These are phyloP conservation scores for Agrotis segetum DNA, from an alignment of 2,888 invertebrate genomes.

Conservation along the genomic window DNA sequence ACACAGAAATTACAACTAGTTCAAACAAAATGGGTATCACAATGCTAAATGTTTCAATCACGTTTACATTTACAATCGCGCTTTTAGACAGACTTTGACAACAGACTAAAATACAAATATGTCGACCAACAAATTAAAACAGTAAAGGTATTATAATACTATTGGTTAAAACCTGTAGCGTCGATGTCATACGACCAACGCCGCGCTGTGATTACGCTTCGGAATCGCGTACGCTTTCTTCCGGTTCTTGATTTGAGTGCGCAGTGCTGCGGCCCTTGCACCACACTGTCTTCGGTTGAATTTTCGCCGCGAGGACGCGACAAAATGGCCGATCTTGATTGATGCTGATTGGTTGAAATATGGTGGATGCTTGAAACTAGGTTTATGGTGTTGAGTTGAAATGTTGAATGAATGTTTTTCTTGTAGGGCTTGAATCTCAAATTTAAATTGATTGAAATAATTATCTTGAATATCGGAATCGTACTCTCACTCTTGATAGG, in stretches of 20 bases:
- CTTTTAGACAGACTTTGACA: no score
- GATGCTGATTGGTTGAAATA: no score
- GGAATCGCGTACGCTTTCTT: neutral
- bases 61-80: no score
- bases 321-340: no score
- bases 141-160: no score
- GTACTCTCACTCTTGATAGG: slow-evolving; percentile 1
- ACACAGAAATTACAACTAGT: neutral
- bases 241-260: neutral
- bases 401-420: neutral
- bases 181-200: neutral
- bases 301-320: neutral
- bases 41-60: neutral
- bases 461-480: neutral
- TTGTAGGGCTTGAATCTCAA: neutral
- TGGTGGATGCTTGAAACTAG: no score
- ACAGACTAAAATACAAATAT: no score
- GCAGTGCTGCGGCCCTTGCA: neutral
- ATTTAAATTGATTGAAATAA: neutral
- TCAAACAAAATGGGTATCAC: neutral
- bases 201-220: neutral
- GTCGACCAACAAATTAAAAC: no score
- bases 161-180: neutral
- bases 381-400: no score
- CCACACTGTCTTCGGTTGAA: neutral